phyloP scores from a whole-genome alignment of 2,797 vertebrate genomes.

The Valencia hispanica region DNA sequence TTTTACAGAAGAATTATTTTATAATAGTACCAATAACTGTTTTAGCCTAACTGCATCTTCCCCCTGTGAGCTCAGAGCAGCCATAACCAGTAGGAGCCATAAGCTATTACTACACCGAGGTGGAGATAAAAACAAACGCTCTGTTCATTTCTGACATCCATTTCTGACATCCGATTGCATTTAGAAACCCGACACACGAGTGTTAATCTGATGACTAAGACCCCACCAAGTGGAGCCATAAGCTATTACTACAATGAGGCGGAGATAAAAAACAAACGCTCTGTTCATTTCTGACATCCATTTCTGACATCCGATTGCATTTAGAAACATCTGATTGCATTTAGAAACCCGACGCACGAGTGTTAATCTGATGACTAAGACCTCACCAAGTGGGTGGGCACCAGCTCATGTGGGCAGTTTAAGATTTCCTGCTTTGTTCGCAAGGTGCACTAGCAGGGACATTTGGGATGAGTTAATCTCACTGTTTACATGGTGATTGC shows the following conservation, averaged over 20 bases:
- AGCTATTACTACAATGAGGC: constrained; percentile 42
- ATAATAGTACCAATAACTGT: background rate
- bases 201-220: constrained; percentile 42
- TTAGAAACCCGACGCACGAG: constrained; percentile 33
- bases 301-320: constrained; percentile 21
- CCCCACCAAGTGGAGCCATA: constrained; percentile 8
- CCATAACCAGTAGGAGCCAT: constrained; percentile 23
- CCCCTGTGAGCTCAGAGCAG: constrained; percentile 35
- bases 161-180: constrained; percentile 21
- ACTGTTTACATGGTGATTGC: constrained; percentile 17
- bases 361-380: constrained; percentile 42
- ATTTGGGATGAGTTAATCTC: constrained; percentile 22
- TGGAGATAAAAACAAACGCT: constrained; percentile 41
- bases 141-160: constrained; percentile 19
- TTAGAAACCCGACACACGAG: constrained; percentile 34
- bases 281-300: constrained; percentile 19
- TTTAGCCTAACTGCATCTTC: constrained; percentile 21
- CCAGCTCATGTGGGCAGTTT: constrained; percentile 18
- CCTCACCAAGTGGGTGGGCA: constrained; percentile 9
- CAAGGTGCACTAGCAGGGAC: constrained; percentile 4
- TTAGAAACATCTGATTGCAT: constrained; percentile 25
- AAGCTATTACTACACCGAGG: constrained; percentile 41
- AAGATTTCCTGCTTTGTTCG: constrained; percentile 21
- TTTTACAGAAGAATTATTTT: background rate
- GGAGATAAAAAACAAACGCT: constrained; percentile 46